Evolutionary conservation across 2,797 vertebrate genomes (phyloP), one percentile per base, ranked within the genome.

Genomic region (Mareca strepera): DNA sequence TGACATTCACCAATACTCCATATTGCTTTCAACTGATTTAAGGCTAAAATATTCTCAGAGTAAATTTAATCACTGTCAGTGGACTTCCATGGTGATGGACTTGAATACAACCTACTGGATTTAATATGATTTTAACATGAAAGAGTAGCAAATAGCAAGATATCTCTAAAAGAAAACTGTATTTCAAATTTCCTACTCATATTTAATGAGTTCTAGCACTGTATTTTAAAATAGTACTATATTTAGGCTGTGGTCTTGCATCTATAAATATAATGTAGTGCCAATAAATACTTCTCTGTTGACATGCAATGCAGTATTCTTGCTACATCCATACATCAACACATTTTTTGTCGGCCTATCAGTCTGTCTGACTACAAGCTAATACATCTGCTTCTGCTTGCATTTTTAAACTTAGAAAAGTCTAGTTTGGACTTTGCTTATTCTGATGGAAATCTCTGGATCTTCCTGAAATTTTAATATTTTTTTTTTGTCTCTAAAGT

Each of bases 251-350:
- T 41, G 25, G 23, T 41, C 69, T 56, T 88, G 14, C 85, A 92
- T 53, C 67, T 93, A 86, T 69, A 84, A 95, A 86, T 64, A 80
- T 31, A 86, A 43, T 5, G n/a, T 18, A 90, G 74, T 29, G 33
- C 50, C 67, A 88, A 74, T 94, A 94, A 96, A 93, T 93, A 94
- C 77, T 96, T 46, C 70, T 88, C 31, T 84, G 82, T 46, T 90
- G 92, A 86, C 22, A 63, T 18, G 46, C 25, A 93, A 2, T 70
- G 70, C 43, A 91, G 88, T 77, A 96, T 79, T 78, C 59, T 93
- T 87, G 84, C 22, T 1, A 4, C n/a, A 92, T 63, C 52, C 55
- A 76, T 46, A 53, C 22, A 84, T 88, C 91, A 66, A 35, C 48
- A 60, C 20, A 22, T 2, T 44, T 94, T 73, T 55, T 94, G 80